Base-by-base conservation (phyloP, 1,140 invertebrate genomes). In the Cylas formicarius region DNA sequence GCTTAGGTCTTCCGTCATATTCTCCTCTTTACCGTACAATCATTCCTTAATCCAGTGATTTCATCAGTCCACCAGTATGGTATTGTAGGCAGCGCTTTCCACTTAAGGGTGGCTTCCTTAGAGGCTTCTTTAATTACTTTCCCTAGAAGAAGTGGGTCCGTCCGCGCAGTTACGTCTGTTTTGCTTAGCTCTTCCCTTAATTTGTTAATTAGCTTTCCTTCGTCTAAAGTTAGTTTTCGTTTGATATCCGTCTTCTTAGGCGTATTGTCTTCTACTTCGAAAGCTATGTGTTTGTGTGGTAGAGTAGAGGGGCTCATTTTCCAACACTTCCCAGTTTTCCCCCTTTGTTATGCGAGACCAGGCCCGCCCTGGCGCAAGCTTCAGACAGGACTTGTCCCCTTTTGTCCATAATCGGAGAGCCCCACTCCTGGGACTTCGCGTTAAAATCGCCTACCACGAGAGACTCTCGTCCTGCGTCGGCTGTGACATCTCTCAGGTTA, bases 11-110 rank as follows among this genome's bases (percentile, higher is more conserved):
- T 36, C 34, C 18, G 11, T 22, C 10, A n/a, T 36, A 7, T 14
- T 20, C 37, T 20, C 29, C 38, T 31, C 27, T 2, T 8, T 16
- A 2, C 7, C 5, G 14, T 17, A 8, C 22, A 24, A n/a, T 7
- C 19, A 11, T 21, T 35, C 21, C 38, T 43, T 20, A 14, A 13
- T 19, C 40, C 13, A 23, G 27, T 14, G 17, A 42, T 37, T 24
- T 42, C 32, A n/a, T 34, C 13, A 28, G 11, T 40, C 36, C 29
- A 47, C 21, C 29, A 33, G 29, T 36, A 36, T 22, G 19, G 19
- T 9, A 36, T 36, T 20, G 11, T 36, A 5, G 7, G 6, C 17
- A 36, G 10, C 8, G 20, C n/a, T 33, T 37, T 24, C 19, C 17
- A 37, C 10, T 5, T n/a, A 20, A 7, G 6, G 7, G 9, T 37